Conservation (phyloP, 2,113 vertebrate genomes). For the Zosterops japonicus region DNA sequence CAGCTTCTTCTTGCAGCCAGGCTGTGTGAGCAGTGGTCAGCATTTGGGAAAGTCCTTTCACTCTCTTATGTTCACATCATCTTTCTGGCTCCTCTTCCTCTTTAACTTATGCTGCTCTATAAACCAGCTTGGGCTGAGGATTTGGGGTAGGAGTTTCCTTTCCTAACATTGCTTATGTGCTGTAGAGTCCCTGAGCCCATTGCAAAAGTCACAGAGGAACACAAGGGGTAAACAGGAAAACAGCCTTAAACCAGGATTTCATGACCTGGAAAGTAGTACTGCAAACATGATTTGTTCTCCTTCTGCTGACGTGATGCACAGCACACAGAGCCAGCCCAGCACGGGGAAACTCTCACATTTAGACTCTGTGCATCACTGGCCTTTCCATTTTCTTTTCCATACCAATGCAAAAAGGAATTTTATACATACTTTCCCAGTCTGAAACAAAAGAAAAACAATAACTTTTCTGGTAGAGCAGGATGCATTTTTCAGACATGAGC, state of each 20-base stretch:
- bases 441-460: not conserved
- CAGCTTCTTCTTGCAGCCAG: not conserved
- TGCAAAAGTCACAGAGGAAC: not conserved
- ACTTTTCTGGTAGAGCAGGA: not conserved
- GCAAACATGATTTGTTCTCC: not conserved
- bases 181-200: not conserved
- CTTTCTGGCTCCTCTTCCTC: not conserved
- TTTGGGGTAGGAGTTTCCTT: not conserved
- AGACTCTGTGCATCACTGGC: not conserved
- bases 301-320: not conserved
- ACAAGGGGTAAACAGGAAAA: not conserved
- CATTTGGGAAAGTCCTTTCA: not conserved
- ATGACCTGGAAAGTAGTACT: not conserved
- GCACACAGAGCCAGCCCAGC: not conserved
- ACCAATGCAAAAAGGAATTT: not conserved
- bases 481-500: not conserved
- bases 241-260: not conserved
- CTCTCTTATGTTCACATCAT: not conserved
- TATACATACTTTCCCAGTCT: not conserved
- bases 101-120: not conserved
- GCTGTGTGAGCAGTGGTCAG: not conserved
- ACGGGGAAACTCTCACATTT: not conserved
- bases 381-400: not conserved
- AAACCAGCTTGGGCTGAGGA: not conserved
- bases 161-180: not conserved